These are phyloP conservation scores for Phocides pigmalion DNA, from an alignment of 1,140 invertebrate species.

Conservation along the genomic window DNA sequence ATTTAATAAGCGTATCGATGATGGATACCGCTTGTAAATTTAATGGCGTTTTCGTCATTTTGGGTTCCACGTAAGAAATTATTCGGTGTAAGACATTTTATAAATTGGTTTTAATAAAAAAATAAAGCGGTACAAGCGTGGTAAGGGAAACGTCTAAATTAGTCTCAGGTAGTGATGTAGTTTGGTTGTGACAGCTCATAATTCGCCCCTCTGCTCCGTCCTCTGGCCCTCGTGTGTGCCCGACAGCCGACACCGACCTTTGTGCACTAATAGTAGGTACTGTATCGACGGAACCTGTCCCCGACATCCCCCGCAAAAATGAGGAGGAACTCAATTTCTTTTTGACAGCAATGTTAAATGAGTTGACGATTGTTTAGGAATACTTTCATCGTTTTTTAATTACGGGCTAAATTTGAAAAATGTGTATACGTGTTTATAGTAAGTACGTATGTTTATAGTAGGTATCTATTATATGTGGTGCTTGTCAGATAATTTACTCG, in stretches of 20 bases:
- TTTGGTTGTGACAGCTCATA: slow-evolving; percentile 69
- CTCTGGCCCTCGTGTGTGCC: slow-evolving; percentile 45
- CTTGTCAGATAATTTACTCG: no score
- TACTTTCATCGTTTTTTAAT: slow-evolving; percentile 26
- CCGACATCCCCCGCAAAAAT: slow-evolving; percentile 52
- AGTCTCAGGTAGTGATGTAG: slow-evolving; percentile 64
- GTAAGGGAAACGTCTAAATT: slow-evolving; percentile 56
- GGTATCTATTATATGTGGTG: no score
- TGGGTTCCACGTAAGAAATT: slow-evolving; percentile 23
- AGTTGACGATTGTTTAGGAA: slow-evolving; percentile 34
- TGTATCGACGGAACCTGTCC: slow-evolving; percentile 59
- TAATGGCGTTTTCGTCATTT: slow-evolving; percentile 31
- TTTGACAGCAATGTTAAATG: slow-evolving; percentile 57
- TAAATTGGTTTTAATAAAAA: slow-evolving; percentile 34
- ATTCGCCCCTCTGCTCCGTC: slow-evolving; percentile 62
- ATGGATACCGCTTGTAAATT: slow-evolving; percentile 28
- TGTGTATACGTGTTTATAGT: neutral
- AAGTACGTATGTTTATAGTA: no score
- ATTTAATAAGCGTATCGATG: slow-evolving; percentile 32
- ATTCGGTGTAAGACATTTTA: slow-evolving; percentile 33
- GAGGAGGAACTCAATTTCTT: slow-evolving; percentile 67
- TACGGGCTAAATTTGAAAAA: neutral
- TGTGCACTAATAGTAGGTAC: slow-evolving; percentile 74
- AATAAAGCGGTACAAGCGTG: slow-evolving; percentile 24
- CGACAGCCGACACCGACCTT: slow-evolving; percentile 69